Base-by-base conservation (phyloP, 2,113 vertebrate genomes). In the Corapipo altera region DNA sequence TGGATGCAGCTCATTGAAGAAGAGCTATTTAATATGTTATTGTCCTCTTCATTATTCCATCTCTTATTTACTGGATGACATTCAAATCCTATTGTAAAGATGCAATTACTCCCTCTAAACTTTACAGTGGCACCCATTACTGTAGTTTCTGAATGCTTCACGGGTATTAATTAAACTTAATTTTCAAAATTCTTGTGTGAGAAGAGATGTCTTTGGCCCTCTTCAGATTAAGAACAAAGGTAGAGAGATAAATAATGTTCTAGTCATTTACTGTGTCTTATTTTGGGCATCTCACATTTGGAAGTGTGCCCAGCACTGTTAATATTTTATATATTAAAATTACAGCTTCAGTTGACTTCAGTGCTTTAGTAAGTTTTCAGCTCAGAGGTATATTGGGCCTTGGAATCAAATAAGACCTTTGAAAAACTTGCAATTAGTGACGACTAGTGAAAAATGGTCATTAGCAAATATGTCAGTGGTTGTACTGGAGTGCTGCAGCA, bases 1-100 rank as follows among this genome's bases (percentile, higher is more conserved):
- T 93, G 65, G 79, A 46, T 91, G 85, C 64, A 80, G 72, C 88
- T 96, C 90, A 93, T 95, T 96, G 94, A 90, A 74, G 72, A 95
- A 54, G 37, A 91, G 27, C 78, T 94, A 88, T 91, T 96, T 93
- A 85, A 51, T 85, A 73, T 71, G 93, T 93, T 76, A 54, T 75
- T 91, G 79, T 52, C n/a, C 78, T 88, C 41, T 83, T 94, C 69
- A 93, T 93, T 95, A 66, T 51, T 86, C 64, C 35, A 61, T 83
- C 51, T 52, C 72, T 72, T 95, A 69, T 93, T 88, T 93, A 86
- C 72, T 95, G 82, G 51, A 86, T 94, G 85, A 12, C 66, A 74
- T 93, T 96, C 85, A 95, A 83, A 81, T 88, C 55, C 69, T 76
- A 24, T 72, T 97, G 78, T 94, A 93, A 93, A 84, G 75, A 90